phyloP scores from a whole-genome alignment of 2,888 invertebrate species.

The Ormyrus nitidulus region DNA sequence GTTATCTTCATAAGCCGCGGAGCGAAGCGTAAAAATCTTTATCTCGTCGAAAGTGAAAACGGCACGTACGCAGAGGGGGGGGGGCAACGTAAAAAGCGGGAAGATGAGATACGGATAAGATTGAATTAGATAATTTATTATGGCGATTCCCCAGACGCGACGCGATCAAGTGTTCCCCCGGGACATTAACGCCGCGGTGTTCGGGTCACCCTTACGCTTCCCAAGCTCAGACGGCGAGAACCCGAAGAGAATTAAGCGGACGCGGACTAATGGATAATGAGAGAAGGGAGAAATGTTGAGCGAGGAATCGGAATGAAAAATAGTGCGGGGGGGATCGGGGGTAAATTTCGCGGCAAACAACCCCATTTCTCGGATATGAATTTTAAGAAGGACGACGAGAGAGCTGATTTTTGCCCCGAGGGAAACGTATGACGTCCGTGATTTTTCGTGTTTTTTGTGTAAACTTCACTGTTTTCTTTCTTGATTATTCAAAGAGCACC shows the following conservation, averaged over 20 bases:
- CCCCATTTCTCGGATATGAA: no score
- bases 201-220: slow-evolving; percentile 27
- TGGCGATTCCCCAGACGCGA: slow-evolving; percentile 39
- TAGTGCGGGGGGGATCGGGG: not conserved
- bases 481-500: no score
- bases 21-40: slow-evolving; percentile 15
- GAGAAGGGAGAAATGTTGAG: not conserved
- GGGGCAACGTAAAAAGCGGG: slow-evolving; percentile 12
- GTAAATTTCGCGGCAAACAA: no score
- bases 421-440: no score
- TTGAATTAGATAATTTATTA: slow-evolving; percentile 54
- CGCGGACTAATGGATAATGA: slow-evolving; percentile 25
- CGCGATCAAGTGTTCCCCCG: slow-evolving; percentile 48
- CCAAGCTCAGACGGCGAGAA: slow-evolving; percentile 21
- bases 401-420: no score
- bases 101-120: slow-evolving; percentile 41
- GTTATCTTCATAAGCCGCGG: no score
- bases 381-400: no score
- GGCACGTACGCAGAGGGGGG: not conserved
- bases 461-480: no score
- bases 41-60: slow-evolving; percentile 26
- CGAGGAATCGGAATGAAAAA: not conserved
- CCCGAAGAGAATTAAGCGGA: slow-evolving; percentile 40
- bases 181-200: slow-evolving; percentile 34
- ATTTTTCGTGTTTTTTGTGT: no score